Percentiles rank a stretch among this genome's conserved stretches.
Conservation (phyloP, 2,888 invertebrate genomes). For the Morpho deidamia region DNA sequence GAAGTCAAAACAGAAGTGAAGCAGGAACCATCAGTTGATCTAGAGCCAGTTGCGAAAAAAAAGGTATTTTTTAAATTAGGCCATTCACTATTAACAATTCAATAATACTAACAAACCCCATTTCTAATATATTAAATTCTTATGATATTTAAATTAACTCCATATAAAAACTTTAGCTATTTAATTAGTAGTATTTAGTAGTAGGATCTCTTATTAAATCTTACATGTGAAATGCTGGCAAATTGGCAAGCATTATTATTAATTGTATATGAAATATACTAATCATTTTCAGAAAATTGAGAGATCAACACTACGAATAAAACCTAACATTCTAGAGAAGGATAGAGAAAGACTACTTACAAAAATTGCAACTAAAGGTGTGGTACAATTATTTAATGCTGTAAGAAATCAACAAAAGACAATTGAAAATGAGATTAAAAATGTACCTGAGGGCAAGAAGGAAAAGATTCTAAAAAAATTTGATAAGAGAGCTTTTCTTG, state of each 20-base stretch:
- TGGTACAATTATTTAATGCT: slow-evolving; percentile 95
- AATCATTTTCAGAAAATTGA: slow-evolving; percentile 76
- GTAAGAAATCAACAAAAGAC: slow-evolving; percentile 91
- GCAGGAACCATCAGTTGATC: slow-evolving; percentile 37
- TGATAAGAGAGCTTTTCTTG: slow-evolving; percentile 86
- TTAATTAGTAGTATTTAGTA: too few relatives aligned
- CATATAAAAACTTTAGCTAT: too few relatives aligned
- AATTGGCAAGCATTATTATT: too few relatives aligned
- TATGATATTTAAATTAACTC: too few relatives aligned
- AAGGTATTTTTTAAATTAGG: slow-evolving; percentile 33
- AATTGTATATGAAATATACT: too few relatives aligned
- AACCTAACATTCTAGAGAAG: slow-evolving; percentile 86
- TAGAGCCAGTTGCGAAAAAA: slow-evolving; percentile 56
- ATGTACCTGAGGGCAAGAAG: slow-evolving; percentile 86
- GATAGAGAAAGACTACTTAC: slow-evolving; percentile 86
- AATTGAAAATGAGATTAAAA: slow-evolving; percentile 84
- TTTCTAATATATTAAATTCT: too few relatives aligned
- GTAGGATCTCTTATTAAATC: too few relatives aligned
- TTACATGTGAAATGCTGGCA: too few relatives aligned
- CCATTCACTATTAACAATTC: too few relatives aligned
- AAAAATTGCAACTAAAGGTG: slow-evolving; percentile 94
- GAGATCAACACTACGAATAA: slow-evolving; percentile 82
- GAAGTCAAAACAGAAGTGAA: slow-evolving; percentile 57
- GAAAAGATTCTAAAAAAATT: slow-evolving; percentile 87
- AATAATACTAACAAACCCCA: too few relatives aligned